Base-by-base conservation (phyloP, 2,113 vertebrate species). In the Todiramphus saurophagus region DNA sequence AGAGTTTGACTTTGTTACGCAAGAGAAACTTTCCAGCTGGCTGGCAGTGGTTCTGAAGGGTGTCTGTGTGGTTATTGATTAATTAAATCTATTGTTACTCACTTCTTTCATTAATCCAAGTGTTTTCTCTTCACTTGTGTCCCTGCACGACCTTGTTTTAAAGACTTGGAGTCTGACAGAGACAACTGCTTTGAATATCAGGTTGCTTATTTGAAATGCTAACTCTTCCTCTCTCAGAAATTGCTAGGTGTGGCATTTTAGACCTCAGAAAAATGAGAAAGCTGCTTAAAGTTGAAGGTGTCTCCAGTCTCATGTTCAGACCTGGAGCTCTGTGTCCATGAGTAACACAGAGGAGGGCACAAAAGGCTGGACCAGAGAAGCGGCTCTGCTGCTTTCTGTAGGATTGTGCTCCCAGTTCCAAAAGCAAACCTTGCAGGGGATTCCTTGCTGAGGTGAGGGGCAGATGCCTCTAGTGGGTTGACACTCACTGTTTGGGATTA, bases 21-120 rank as follows among this genome's bases (percentile, higher is more conserved):
- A 97, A 97, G 89, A 83, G 69, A 96, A 95, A 92, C 83, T 96
- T 97, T 96, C 94, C 96, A 96, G 91, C 84, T 95, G 92, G 94
- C 84, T 96, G 82, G 93, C 96, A 94, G 70, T 10, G n/a, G 87
- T 96, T 96, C 91, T 19, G 87, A 95, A 94, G 91, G 84, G 91
- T 95, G 91, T 91, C 84, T 6, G 3, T 39, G 55, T 87, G 44
- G 96, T 96, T 97, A 91, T 91, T 96, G 89, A 97, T 97, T 97
- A 96, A 97, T 94, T 91, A 84, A 87, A 84, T 67, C 94, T 93
- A 96, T 96, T 96, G 96, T 96, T 94, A 95, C 74, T 92, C 81
- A 84, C 83, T 92, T 82, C 87, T 97, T 92, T 93, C 95, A 96
- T 95, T 96, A 96, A 96, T 96, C 83, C 81, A 79, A 87, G 70